A percentile compares a stretch with the other conserved stretches of the same genome.
Evolutionary conservation across 2,888 invertebrate species (phyloP).

Genomic region (Drosophila suboccidentalis): DNA sequence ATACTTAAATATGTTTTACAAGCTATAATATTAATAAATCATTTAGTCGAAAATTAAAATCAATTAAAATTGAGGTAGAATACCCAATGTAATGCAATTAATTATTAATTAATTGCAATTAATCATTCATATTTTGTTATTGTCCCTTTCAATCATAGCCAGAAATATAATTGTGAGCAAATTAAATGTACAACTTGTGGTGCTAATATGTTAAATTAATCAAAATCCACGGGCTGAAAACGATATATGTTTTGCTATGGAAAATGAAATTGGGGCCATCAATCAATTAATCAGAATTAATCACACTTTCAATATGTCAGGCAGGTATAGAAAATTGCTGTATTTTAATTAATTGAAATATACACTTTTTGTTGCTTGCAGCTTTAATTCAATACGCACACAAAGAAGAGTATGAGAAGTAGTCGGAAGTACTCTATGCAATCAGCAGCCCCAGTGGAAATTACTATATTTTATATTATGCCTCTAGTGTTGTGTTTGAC

Average conservation of each 20-base stretch:
- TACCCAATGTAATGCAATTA: neutral
- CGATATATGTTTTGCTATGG: neutral
- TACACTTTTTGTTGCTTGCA: conserved; percentile 27
- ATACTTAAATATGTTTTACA: no score
- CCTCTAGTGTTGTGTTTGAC: conserved; percentile 5
- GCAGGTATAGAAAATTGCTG: conserved; percentile 24
- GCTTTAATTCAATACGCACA: neutral
- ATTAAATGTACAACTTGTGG: neutral
- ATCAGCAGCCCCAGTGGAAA: conserved; percentile 40
- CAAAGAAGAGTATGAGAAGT: neutral
- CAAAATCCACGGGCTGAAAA: neutral
- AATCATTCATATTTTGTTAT: neutral
- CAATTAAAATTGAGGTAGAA: neutral
- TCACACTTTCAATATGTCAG: neutral
- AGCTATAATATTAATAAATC: no score
- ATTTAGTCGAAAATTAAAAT: neutral
- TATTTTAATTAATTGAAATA: conserved; percentile 48
- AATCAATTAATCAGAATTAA: conserved; percentile 52
- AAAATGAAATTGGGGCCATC: conserved; percentile 37
- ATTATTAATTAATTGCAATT: neutral
- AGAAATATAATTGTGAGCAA: neutral
- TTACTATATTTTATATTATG: conserved; percentile 29
- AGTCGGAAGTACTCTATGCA: conserved; percentile 22
- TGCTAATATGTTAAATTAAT: neutral
- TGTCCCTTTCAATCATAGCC: neutral